Base-by-base conservation (phyloP, 1,140 invertebrate genomes). In the Eupeodes corollae region DNA sequence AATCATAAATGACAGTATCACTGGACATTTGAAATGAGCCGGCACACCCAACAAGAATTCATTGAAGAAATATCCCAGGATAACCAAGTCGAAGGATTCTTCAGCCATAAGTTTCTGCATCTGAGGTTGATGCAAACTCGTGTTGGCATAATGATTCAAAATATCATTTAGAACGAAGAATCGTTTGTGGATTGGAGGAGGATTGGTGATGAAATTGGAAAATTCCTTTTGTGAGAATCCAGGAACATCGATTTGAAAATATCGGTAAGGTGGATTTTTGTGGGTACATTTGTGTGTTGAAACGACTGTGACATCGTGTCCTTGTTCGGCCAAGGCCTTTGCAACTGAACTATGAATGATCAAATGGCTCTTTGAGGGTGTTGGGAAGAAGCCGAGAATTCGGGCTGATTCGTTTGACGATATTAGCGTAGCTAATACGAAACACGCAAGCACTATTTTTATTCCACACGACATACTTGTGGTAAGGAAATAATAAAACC, bases 291-390 rank as follows among this genome's bases (percentile, higher is more conserved):
- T 26, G 21, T 26, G 21, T 26, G 49, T 19, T 6, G 52, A 44
- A 14, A 61, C 21, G 9, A 59, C 53, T 11, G 55, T 59, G 10
- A 62, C 50, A 38, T 62, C 42, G 38, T 62, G 59, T 14, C 59
- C 59, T 14, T 48, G 50, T 8, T 54, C 31, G 10, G 47, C 50
- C 15, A 61, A 39, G 35, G 52, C 45, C 19, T 53, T 42, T 8
- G 53, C 47, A 21, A 59, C 34, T n/a, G 52, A 46, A 45, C 50
- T 47, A 12, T 53, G 52, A 19, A 54, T 52, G 6, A 56, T 46
- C n/a, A 56, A 48, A 47, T 61, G 57, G 3, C 55, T 57, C 32
- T 51, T 54, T 30, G 52, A 53, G 3, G 48, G 50, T 19, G 52
- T 49, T 10, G 58, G 52, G 38, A 60, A 53, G 32, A 58, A 40